Conservation (phyloP, 2,888 invertebrate genomes). For the Volucella inanis region DNA sequence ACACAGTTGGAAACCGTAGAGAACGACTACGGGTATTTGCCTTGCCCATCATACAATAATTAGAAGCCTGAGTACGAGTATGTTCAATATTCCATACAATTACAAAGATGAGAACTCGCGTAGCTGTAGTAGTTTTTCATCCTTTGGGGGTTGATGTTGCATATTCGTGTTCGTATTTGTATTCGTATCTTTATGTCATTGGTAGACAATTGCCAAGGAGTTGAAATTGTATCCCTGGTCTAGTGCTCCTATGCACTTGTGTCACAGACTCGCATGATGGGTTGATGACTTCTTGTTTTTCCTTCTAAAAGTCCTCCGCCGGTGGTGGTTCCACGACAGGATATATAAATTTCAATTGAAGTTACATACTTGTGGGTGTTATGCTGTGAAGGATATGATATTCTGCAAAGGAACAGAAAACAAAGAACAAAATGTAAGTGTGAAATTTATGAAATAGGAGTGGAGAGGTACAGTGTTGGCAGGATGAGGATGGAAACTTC, state of each 20-base stretch:
- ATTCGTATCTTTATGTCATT: slow-evolving; percentile 40
- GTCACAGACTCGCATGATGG: slow-evolving; percentile 43
- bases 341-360: slow-evolving; percentile 72
- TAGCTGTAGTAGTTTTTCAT: not conserved
- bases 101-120: slow-evolving; percentile 3
- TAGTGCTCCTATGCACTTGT: slow-evolving; percentile 32
- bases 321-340: slow-evolving; percentile 49
- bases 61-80: slow-evolving; percentile 20
- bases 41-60: slow-evolving; percentile 50
- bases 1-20: slow-evolving; percentile 25
- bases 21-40: slow-evolving; percentile 8
- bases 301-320: slow-evolving; percentile 18
- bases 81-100: slow-evolving; percentile 56
- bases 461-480: slow-evolving; percentile 28
- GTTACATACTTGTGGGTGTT: slow-evolving; percentile 60
- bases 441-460: slow-evolving; percentile 1
- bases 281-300: slow-evolving; percentile 51
- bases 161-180: slow-evolving; percentile 19
- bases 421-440: slow-evolving; percentile 23
- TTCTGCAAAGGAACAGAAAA: slow-evolving; percentile 56
- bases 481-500: slow-evolving; percentile 43
- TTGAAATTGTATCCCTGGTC: slow-evolving; percentile 53
- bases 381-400: slow-evolving; percentile 32
- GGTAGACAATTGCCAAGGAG: slow-evolving; percentile 52
- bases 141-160: not conserved